Evolutionary conservation across 37 sponge, comb jelly and placozoan genomes (phyloP).

Genomic region (Spongia lamella): DNA sequence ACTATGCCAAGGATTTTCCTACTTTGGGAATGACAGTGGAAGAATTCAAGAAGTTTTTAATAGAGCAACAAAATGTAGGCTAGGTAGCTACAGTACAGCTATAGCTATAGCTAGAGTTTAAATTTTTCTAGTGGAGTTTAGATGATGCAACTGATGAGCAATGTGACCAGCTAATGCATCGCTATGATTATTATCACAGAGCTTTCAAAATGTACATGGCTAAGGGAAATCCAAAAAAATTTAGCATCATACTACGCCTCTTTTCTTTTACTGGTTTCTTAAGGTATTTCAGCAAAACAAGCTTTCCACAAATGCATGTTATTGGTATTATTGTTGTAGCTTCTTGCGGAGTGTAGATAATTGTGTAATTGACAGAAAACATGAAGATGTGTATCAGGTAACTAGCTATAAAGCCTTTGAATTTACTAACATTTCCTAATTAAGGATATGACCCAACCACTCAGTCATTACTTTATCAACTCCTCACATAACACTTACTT

Average conservation of each 20-base stretch:
- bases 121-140: slow-evolving; percentile 43
- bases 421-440: too few relatives aligned
- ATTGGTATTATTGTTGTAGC: slow-evolving; percentile 15
- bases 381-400: slow-evolving; percentile 68
- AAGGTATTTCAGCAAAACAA: slow-evolving; percentile 42
- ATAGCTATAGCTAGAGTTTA: too few relatives aligned
- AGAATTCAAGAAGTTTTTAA: slow-evolving; percentile 59
- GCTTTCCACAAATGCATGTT: too few relatives aligned
- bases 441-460: too few relatives aligned
- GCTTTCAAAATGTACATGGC: slow-evolving; percentile 63
- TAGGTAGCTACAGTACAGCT: too few relatives aligned
- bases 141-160: not conserved
- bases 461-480: too few relatives aligned
- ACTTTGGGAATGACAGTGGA: slow-evolving; percentile 54
- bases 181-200: slow-evolving; percentile 59
- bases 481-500: too few relatives aligned
- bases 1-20: slow-evolving; percentile 48
- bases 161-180: slow-evolving; percentile 21
- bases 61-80: slow-evolving; percentile 40
- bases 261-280: slow-evolving; percentile 74
- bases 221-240: slow-evolving; percentile 30
- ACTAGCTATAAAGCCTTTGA: too few relatives aligned
- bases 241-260: slow-evolving; percentile 7
- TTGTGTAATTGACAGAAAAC: slow-evolving; percentile 38
- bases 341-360: slow-evolving; percentile 76